Evolutionary conservation across 2,888 invertebrate genomes (phyloP).

Genomic region (Agrochola litura): DNA sequence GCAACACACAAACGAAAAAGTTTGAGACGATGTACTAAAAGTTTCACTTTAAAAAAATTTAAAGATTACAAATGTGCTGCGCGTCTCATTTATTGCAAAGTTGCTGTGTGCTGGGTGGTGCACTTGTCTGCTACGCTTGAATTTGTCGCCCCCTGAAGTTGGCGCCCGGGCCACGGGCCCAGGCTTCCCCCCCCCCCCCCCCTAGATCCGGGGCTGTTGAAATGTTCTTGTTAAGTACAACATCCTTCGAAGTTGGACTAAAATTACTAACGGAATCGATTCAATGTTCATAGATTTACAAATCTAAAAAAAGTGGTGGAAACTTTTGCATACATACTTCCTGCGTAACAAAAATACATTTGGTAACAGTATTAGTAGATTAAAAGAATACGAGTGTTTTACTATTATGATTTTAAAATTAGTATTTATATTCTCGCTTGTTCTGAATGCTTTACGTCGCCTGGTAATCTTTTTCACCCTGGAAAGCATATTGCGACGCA

Average conservation of each 20-base stretch:
- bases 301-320: not conserved
- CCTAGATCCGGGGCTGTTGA: no score
- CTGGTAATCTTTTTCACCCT: not conserved
- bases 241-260: not conserved
- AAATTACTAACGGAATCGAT: not conserved
- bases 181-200: no score
- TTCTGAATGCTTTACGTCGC: not conserved
- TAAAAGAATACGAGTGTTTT: conserved; percentile 37
- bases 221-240: not conserved
- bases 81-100: no score
- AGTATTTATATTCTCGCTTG: conserved; percentile 20
- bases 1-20: no score
- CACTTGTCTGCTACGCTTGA: no score
- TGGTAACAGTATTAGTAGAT: conserved; percentile 67
- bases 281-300: not conserved
- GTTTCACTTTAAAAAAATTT: no score
- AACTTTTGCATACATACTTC: conserved; percentile 16
- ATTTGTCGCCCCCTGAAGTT: no score
- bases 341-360: conserved; percentile 47
- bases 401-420: conserved; percentile 2
- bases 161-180: no score
- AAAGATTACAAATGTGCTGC: no score
- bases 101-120: no score
- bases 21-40: no score
- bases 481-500: not conserved